A percentile compares a stretch with the other conserved stretches of the same genome.
Evolutionary conservation across 2,888 invertebrate species (phyloP).

Genomic region (Netelia inedita): DNA sequence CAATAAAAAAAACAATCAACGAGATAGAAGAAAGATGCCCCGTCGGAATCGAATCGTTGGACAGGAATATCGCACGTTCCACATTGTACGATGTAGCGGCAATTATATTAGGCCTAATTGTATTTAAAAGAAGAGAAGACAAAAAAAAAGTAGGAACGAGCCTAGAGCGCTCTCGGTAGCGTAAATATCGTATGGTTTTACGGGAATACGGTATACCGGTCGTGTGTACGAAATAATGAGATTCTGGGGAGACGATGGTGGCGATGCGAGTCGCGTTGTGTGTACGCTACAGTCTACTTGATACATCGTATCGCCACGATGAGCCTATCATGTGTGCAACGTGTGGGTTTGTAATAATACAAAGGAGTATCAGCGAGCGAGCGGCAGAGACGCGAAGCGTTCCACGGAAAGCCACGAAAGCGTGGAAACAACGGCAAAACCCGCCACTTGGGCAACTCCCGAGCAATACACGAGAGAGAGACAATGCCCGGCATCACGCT

Average conservation of each 20-base stretch:
- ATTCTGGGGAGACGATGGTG: constrained; percentile 54
- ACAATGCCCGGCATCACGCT: constrained; percentile 85
- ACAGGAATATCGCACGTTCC: constrained; percentile 62
- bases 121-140: constrained; percentile 18
- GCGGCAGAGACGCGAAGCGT: constrained; percentile 51
- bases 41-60: background rate
- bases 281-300: constrained; percentile 25
- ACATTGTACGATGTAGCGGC: constrained; percentile 44
- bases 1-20: too few species aligned
- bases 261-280: background rate
- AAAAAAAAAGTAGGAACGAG: constrained; percentile 19
- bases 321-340: background rate
- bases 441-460: constrained; percentile 81
- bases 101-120: constrained; percentile 40
- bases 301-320: background rate
- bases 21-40: background rate
- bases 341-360: constrained; percentile 12
- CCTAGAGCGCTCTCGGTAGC: background rate
- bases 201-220: background rate
- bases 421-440: constrained; percentile 82
- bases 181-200: background rate
- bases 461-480: constrained; percentile 67
- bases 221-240: constrained; percentile 60
- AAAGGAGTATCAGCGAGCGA: constrained; percentile 67
- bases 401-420: constrained; percentile 83